Base-by-base conservation (phyloP, 2,113 vertebrate species). In the Dicerorhinus sumatrensis region DNA sequence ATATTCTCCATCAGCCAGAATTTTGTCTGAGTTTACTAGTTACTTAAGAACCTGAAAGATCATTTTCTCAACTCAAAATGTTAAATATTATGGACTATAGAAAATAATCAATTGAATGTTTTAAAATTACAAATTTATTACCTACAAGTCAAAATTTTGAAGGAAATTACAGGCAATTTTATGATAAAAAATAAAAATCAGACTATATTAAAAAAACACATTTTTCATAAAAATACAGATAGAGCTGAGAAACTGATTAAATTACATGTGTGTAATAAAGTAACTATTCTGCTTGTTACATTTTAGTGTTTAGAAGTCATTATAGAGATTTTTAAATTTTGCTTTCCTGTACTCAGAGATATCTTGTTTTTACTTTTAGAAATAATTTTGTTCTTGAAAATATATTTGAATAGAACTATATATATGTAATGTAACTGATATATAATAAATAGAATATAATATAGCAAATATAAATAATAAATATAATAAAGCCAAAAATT, bases 31-130 rank as follows among this genome's bases (percentile, higher is more conserved):
- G 10, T 69, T 90, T 76, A 69, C 2, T 60, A 76, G 14, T 60
- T 89, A 80, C 14, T 3, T 80, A 12, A 90, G 48, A 93, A 62
- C 2, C 25, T 60, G 33, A 69, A 86, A 54, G 3, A 69, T 36
- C 25, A n/a, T 93, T 75, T 89, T 93, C 80, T 92, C 27, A 72
- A 46, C n/a, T 89, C 18, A 83, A 48, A 89, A 70, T 31, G 60
- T 67, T 29, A 62, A 63, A 31, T 70, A 69, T n/a, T 60, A 62
- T 58, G 1, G 18, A 27, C 23, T 67, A 23, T 69, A 77, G 33
- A 77, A 27, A 42, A 77, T n/a, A 14, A 69, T 29, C 12, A 23
- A 13, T 54, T 73, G 46, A 36, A 70, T 60, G 6, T 67, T 91
- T 88, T 69, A 42, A 58, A 87, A 86, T 81, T 29, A 33, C 6